A percentile compares a stretch with the other conserved stretches of the same genome.
phyloP scores from a whole-genome alignment of 2,888 invertebrate species.

The Microctonus hyperodae region DNA sequence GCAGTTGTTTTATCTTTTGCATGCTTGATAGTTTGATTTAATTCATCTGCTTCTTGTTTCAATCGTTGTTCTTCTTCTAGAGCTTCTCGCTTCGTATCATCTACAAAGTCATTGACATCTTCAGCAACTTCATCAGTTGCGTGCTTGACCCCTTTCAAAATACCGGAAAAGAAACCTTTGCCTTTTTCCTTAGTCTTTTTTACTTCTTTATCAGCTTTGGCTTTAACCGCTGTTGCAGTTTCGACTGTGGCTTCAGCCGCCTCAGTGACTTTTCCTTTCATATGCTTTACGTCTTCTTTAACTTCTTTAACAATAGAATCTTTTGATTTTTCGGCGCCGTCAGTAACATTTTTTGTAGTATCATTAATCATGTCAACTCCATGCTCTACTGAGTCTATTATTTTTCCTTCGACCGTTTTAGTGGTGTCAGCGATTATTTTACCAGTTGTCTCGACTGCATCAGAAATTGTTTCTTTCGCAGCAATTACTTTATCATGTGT shows the following conservation, averaged over 20 bases:
- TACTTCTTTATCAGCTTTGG: constrained; percentile 30
- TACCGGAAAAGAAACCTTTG: constrained; percentile 40
- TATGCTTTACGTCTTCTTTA: too few species aligned
- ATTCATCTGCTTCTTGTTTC: constrained; percentile 37
- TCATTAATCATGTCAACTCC: constrained; percentile 46
- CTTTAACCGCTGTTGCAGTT: constrained; percentile 21
- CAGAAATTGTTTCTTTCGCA: constrained; percentile 61
- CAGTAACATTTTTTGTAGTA: constrained; percentile 64
- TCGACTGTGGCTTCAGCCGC: constrained; percentile 34
- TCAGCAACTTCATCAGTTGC: constrained; percentile 36
- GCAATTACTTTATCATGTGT: too few species aligned
- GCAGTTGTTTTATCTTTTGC: background rate
- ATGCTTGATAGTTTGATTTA: background rate
- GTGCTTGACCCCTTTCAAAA: constrained; percentile 39
- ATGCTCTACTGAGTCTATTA: constrained; percentile 44
- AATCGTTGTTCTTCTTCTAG: constrained; percentile 32
- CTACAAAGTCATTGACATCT: constrained; percentile 34
- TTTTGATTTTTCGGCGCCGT: constrained; percentile 17
- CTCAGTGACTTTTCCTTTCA: constrained; percentile 22
- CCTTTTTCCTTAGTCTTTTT: constrained; percentile 38
- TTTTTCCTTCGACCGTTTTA: constrained; percentile 62
- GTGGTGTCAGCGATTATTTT: constrained; percentile 18
- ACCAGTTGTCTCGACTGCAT: constrained; percentile 58
- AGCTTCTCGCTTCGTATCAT: constrained; percentile 35
- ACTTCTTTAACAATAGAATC: constrained; percentile 30